Evolutionary conservation across 2,888 invertebrate species (phyloP).

Genomic region (Dicyrtoma fusca): DNA sequence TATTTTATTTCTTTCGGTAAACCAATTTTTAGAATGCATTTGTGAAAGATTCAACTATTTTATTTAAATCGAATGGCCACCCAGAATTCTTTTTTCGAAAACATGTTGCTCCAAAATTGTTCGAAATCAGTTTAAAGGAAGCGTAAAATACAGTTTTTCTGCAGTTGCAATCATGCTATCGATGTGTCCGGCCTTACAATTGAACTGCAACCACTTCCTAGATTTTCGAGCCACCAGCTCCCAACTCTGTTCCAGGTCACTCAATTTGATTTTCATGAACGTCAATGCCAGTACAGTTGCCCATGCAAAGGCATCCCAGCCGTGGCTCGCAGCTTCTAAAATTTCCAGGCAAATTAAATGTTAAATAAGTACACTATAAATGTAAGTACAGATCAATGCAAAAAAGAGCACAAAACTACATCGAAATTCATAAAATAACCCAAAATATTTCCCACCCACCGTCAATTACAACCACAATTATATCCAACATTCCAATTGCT

Average conservation of each 20-base stretch:
- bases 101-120: no score
- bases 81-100: no score
- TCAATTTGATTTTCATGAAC: conserved; percentile 43
- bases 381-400: background rate
- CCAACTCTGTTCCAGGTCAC: conserved; percentile 48
- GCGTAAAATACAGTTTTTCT: no score
- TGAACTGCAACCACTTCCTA: conserved; percentile 48
- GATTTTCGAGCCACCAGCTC: conserved; percentile 51
- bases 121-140: no score
- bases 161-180: background rate
- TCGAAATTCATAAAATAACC: background rate
- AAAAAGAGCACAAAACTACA: background rate
- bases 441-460: background rate
- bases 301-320: conserved; percentile 42
- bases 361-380: background rate
- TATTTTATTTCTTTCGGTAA: no score
- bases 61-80: no score
- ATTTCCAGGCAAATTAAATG: background rate
- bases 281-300: conserved; percentile 51
- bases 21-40: no score
- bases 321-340: conserved; percentile 38
- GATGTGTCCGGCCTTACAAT: background rate
- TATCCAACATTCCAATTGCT: conserved; percentile 25
- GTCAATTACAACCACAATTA: background rate
- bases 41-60: no score